A percentile compares a stretch with the other conserved stretches of the same genome.
These are phyloP conservation scores for Physeter macrocephalus DNA, from an alignment of 2,113 vertebrate genomes.

Conservation along the genomic window DNA sequence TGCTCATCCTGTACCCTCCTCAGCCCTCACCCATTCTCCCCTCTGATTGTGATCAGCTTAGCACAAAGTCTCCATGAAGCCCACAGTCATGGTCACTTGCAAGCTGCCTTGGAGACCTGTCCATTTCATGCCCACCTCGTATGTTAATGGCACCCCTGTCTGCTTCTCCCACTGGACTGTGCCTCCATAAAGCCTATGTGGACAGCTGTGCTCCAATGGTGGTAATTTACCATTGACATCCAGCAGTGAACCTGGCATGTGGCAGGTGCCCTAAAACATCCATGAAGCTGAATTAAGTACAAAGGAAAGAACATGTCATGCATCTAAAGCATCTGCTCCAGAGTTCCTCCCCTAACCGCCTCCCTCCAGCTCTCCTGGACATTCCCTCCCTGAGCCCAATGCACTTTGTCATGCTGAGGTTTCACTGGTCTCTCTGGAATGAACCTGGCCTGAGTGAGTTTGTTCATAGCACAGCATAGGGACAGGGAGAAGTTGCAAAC, in stretches of 20 bases:
- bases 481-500: not conserved
- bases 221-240: accelerated
- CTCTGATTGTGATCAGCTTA: accelerated
- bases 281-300: not conserved
- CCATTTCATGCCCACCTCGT: accelerated
- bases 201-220: not conserved
- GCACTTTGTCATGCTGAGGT: not conserved
- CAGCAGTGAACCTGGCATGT: not conserved
- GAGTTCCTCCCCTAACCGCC: not conserved
- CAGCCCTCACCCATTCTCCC: not conserved
- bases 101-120: not conserved
- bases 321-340: accelerated
- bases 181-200: accelerated
- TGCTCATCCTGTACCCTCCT: not conserved
- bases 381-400: not conserved
- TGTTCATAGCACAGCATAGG: not conserved
- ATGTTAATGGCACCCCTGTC: not conserved
- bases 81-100: accelerated
- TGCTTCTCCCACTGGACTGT: not conserved
- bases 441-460: not conserved
- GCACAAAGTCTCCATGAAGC: not conserved
- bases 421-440: not conserved
- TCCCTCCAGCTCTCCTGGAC: not conserved
- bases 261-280: not conserved
- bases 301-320: not conserved